Evolutionary conservation across 2,888 invertebrate species (phyloP).

Genomic region (Rotaria macrura): DNA sequence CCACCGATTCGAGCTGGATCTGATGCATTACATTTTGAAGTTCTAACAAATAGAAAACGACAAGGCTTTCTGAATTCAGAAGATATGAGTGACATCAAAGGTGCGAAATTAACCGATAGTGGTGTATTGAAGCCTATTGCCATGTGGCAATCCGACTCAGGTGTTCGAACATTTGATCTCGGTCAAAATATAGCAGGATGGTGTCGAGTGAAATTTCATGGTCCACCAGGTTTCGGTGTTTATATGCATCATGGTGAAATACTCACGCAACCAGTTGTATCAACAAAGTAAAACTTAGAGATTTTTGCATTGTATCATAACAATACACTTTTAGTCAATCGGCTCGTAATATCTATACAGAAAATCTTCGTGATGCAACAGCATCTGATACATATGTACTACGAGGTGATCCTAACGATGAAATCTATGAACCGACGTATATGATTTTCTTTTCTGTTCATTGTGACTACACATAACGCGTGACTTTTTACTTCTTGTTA

Average conservation of each 20-base stretch:
- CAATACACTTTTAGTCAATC: neutral
- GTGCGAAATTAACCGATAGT: neutral
- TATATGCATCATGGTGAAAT: neutral
- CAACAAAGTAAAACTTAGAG: neutral
- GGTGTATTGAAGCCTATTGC: neutral
- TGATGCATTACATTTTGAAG: constrained; percentile 16
- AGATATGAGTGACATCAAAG: neutral
- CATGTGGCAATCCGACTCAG: neutral
- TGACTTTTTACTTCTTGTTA: neutral
- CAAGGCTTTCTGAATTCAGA: neutral
- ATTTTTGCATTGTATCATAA: neutral
- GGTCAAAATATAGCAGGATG: constrained; percentile 13
- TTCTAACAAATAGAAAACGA: neutral
- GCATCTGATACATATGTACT: neutral
- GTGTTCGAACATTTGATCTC: neutral
- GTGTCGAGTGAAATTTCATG: neutral
- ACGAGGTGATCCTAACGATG: neutral
- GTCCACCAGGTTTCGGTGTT: neutral
- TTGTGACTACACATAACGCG: too few species aligned
- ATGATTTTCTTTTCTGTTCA: neutral
- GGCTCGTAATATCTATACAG: neutral
- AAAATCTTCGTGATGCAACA: constrained; percentile 5
- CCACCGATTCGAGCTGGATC: neutral
- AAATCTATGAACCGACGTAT: constrained; percentile 2
- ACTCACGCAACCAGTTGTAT: neutral